Evolutionary conservation across 1,140 invertebrate species (phyloP).

Genomic region (Epicauta chinensis): DNA sequence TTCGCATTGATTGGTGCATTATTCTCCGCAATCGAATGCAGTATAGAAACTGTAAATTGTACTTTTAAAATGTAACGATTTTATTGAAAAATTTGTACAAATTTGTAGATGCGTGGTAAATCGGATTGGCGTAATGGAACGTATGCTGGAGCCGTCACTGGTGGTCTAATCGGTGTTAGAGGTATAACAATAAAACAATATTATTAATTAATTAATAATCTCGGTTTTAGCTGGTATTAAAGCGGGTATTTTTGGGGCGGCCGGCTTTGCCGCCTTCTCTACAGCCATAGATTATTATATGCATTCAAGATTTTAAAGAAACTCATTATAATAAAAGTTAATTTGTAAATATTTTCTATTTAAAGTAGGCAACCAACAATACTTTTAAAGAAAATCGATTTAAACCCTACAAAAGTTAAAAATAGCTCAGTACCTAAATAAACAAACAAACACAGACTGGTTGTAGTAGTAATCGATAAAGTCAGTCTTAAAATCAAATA

Average conservation of each 20-base stretch:
- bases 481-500: no score
- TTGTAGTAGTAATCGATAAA: no score
- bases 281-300: constrained; percentile 94
- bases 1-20: constrained; percentile 92
- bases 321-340: no score
- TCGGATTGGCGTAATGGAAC: constrained; percentile 96
- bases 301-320: constrained; percentile 48
- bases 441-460: no score
- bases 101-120: constrained; percentile 77
- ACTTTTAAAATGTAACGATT: no score
- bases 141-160: constrained; percentile 87
- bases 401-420: no score
- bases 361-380: no score
- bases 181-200: constrained; percentile 48
- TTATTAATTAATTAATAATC: constrained; percentile 5
- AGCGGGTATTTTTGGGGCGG: constrained; percentile 84
- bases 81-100: constrained; percentile 1
- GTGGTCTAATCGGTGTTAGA: constrained; percentile 90
- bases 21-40: constrained; percentile 89
- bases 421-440: no score
- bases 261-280: constrained; percentile 94
- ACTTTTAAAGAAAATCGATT: no score
- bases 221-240: constrained; percentile 79
- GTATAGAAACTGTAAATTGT: constrained; percentile 74
- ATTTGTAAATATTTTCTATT: no score